Evolutionary conservation across 2,113 vertebrate genomes (phyloP).

Genomic region (Mellivora capensis): DNA sequence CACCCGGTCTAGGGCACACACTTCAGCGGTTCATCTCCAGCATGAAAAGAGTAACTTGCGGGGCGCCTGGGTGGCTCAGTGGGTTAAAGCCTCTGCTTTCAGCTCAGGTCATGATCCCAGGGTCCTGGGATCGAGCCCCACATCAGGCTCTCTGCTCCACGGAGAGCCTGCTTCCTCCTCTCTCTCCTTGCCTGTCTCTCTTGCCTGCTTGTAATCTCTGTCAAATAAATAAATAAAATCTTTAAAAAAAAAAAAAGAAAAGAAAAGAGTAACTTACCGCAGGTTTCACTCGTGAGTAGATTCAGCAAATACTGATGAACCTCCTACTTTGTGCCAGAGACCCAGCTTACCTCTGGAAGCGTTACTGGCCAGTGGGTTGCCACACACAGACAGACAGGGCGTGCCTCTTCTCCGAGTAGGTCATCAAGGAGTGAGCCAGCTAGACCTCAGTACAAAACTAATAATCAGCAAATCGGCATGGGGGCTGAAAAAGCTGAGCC

Average conservation of each 20-base stretch:
- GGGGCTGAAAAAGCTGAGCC: neutral
- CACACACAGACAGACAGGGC: neutral
- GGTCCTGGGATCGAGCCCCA: too few species aligned
- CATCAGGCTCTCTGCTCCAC: too few species aligned
- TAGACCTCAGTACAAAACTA: neutral
- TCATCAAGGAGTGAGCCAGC: neutral
- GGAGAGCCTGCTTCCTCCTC: too few species aligned
- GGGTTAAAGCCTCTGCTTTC: too few species aligned
- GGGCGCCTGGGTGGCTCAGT: too few species aligned
- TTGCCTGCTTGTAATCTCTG: too few species aligned
- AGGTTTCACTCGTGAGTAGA: neutral
- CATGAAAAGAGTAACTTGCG: neutral
- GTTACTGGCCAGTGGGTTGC: neutral
- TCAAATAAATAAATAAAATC: too few species aligned
- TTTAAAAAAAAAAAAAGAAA: too few species aligned
- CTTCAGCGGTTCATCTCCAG: fast-evolving
- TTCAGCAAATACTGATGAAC: neutral
- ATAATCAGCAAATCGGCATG: fast-evolving
- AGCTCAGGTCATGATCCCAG: too few species aligned
- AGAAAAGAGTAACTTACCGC: neutral
- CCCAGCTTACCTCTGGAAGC: neutral
- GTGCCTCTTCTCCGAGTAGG: neutral
- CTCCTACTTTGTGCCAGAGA: neutral
- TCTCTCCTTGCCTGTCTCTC: too few species aligned
- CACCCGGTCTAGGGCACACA: neutral